Evolutionary conservation across 2,888 invertebrate genomes (phyloP).

Genomic region (Andrena chrysosceles): DNA sequence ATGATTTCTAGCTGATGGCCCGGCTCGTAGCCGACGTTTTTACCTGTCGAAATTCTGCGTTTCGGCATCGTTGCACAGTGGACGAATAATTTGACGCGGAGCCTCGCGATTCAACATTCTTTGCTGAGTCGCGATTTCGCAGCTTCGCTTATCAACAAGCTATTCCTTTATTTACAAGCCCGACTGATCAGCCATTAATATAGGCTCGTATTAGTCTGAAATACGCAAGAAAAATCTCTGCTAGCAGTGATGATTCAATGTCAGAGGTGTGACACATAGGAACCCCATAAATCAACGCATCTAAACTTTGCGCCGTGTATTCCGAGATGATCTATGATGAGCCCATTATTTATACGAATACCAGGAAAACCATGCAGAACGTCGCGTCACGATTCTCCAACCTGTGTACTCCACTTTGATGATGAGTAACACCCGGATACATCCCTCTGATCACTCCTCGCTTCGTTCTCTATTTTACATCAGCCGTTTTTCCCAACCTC

Average conservation of each 20-base stretch:
- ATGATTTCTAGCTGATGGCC: constrained; percentile 24
- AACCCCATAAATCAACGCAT: constrained; percentile 29
- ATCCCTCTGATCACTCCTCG: not conserved
- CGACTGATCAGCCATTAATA: not conserved
- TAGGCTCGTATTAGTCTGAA: not conserved
- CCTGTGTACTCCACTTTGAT: not conserved
- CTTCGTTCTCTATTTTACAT: constrained; percentile 22
- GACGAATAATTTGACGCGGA: constrained; percentile 22
- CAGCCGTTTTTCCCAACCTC: not conserved
- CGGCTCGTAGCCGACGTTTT: constrained; percentile 4
- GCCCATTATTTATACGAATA: constrained; percentile 27
- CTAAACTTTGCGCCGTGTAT: constrained; percentile 12
- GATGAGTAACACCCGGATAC: constrained; percentile 4
- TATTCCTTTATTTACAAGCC: not conserved
- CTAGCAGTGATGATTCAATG: constrained; percentile 8
- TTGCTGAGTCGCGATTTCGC: not conserved
- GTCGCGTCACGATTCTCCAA: constrained; percentile 16
- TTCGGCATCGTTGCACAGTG: constrained; percentile 1
- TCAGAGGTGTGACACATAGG: not conserved
- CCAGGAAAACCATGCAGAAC: not conserved
- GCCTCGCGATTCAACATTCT: not conserved
- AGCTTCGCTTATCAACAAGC: too few relatives aligned
- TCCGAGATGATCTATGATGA: constrained; percentile 25
- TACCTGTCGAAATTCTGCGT: not conserved
- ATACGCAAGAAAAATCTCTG: not conserved